Evolutionary conservation across 30 jellyfish, hydroid and myxozoan genomes (phyloP).

Genomic region (Cassiopea andromeda): DNA sequence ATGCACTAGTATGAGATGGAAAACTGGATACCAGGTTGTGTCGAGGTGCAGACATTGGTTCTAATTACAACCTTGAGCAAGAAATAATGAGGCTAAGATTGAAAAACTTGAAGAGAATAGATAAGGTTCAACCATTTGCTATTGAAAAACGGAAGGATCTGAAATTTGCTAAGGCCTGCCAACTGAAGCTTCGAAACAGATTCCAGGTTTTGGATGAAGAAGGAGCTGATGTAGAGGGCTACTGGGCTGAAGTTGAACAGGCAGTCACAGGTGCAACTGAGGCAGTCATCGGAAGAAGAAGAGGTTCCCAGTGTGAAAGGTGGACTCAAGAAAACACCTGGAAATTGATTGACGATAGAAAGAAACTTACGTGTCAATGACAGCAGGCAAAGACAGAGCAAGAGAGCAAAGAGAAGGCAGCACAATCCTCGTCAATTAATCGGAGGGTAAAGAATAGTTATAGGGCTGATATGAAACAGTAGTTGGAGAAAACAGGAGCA

Average conservation of each 20-base stretch:
- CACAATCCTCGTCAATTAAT: neutral
- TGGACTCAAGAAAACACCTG: conserved; percentile 23
- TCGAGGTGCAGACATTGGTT: conserved; percentile 39
- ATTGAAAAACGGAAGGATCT: conserved; percentile 9
- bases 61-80: conserved; percentile 11
- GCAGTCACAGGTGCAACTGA: conserved; percentile 21
- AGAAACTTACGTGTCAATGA: neutral
- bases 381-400: conserved; percentile 11
- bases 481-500: conserved; percentile 16
- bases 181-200: neutral
- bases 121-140: conserved; percentile 5
- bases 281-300: conserved; percentile 21
- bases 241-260: conserved; percentile 10
- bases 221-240: conserved; percentile 1
- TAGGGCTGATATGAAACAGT: conserved; percentile 18
- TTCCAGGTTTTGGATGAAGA: neutral
- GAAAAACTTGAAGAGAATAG: neutral
- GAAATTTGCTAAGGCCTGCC: neutral
- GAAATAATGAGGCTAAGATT: conserved; percentile 6
- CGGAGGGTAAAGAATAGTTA: conserved; percentile 12
- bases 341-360: conserved; percentile 23
- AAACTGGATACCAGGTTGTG: conserved; percentile 2
- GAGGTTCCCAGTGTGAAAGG: conserved; percentile 9
- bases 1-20: conserved; percentile 3
- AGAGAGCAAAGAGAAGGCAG: neutral